Conservation (phyloP, 2,113 vertebrate species). For the Macaca mulatta region DNA sequence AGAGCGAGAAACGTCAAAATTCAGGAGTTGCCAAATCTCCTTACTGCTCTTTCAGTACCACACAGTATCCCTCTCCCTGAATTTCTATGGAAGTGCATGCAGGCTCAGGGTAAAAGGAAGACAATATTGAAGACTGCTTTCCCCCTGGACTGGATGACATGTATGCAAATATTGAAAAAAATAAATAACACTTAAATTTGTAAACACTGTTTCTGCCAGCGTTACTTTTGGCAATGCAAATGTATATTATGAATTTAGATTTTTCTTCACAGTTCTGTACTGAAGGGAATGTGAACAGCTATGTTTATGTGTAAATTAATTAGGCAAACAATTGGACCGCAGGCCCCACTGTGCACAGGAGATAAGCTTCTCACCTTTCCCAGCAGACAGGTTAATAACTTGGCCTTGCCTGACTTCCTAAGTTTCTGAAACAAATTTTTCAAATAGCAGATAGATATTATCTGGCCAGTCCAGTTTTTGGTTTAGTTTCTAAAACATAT, state of each 20-base stretch:
- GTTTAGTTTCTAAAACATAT: background rate
- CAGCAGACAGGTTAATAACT: conserved; percentile 73
- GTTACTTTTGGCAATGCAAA: background rate
- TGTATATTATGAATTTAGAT: background rate
- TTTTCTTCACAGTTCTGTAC: background rate
- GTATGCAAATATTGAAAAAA: fast-evolving
- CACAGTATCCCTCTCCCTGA: too few species aligned
- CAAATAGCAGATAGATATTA: conserved; percentile 59
- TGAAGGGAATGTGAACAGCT: background rate
- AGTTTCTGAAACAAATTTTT: conserved; percentile 75
- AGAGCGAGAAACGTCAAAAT: background rate
- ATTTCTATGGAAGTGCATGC: fast-evolving
- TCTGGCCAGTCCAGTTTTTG: background rate
- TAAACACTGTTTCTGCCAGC: background rate
- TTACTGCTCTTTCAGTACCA: background rate
- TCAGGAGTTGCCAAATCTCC: background rate
- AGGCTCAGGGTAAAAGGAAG: background rate
- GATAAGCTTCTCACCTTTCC: conserved; percentile 60
- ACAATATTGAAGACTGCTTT: fast-evolving
- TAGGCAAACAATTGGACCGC: conserved; percentile 49
- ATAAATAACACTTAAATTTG: background rate
- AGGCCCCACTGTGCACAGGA: background rate
- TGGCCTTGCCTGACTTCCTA: conserved; percentile 57
- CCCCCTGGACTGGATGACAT: background rate
- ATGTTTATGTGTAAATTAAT: conserved; percentile 58